Evolutionary conservation across 2,888 invertebrate species (phyloP).

Genomic region (Pristionchus exspectatus): DNA sequence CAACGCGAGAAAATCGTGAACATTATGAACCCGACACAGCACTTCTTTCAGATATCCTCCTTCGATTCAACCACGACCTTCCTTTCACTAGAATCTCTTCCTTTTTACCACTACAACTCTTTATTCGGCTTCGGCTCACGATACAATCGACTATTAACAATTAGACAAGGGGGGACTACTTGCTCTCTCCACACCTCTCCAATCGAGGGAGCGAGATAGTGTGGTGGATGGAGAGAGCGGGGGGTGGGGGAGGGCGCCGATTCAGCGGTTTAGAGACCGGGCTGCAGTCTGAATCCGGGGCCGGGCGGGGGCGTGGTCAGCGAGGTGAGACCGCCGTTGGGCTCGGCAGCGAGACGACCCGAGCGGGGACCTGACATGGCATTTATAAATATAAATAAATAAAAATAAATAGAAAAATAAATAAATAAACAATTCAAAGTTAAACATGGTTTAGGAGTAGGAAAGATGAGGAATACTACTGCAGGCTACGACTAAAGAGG

Average conservation of each 20-base stretch:
- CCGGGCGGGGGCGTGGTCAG: slow-evolving; percentile 91
- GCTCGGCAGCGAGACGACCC: slow-evolving; percentile 94
- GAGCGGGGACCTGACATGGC: slow-evolving; percentile 88
- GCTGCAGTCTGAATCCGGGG: slow-evolving; percentile 91
- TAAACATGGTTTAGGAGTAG: no score
- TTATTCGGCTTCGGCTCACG: slow-evolving; percentile 35
- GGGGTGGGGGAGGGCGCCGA: neutral
- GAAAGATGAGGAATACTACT: no score
- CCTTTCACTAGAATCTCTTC: neutral
- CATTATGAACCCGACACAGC: neutral
- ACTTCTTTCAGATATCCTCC: neutral
- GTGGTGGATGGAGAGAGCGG: neutral
- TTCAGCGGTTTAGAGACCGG: slow-evolving; percentile 82
- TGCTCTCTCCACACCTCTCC: neutral
- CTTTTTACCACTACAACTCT: slow-evolving; percentile 30
- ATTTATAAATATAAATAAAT: no score
- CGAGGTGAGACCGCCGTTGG: slow-evolving; percentile 90
- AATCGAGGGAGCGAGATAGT: neutral
- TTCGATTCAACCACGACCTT: slow-evolving; percentile 1
- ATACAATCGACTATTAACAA: slow-evolving; percentile 25
- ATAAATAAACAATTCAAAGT: no score
- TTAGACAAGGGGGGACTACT: slow-evolving; percentile 6
- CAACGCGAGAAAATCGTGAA: no score
- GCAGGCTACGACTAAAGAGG: no score
- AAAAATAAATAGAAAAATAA: no score